Percentiles rank a stretch among this genome's conserved stretches.
These are phyloP conservation scores for Bufo bufo DNA, from an alignment of 2,113 vertebrate genomes.

Conservation along the genomic window DNA sequence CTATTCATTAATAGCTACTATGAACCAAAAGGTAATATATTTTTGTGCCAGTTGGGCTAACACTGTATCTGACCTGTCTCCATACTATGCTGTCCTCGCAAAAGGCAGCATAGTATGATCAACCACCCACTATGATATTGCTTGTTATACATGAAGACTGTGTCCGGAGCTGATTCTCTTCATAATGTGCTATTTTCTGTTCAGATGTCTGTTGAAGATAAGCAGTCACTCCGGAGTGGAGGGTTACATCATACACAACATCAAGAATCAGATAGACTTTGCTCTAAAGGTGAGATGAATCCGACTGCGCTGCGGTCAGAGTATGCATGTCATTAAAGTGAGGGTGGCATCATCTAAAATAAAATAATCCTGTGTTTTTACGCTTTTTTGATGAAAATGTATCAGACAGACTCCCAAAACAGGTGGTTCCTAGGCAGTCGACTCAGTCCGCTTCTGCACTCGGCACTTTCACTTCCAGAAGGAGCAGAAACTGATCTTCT, in stretches of 20 bases:
- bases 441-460: constrained; percentile 78
- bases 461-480: constrained; percentile 81
- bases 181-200: constrained; percentile 61
- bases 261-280: constrained; percentile 86
- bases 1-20: no score
- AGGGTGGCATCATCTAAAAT: no score
- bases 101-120: no score
- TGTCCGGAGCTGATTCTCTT: background rate
- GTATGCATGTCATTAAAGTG: background rate
- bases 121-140: no score
- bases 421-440: constrained; percentile 81
- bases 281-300: constrained; percentile 79
- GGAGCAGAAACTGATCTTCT: constrained; percentile 88
- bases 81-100: no score
- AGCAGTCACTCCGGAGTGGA: constrained; percentile 89
- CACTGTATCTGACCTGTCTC: no score
- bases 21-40: no score
- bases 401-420: constrained; percentile 70
- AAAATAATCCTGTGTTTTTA: background rate
- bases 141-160: no score
- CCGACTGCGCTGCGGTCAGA: background rate
- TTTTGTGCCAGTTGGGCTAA: no score
- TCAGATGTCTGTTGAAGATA: constrained; percentile 88
- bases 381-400: constrained; percentile 41
- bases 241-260: constrained; percentile 88